These are phyloP conservation scores for Halcyon chelicuti DNA, from an alignment of 2,797 vertebrate genomes.

Conservation along the genomic window DNA sequence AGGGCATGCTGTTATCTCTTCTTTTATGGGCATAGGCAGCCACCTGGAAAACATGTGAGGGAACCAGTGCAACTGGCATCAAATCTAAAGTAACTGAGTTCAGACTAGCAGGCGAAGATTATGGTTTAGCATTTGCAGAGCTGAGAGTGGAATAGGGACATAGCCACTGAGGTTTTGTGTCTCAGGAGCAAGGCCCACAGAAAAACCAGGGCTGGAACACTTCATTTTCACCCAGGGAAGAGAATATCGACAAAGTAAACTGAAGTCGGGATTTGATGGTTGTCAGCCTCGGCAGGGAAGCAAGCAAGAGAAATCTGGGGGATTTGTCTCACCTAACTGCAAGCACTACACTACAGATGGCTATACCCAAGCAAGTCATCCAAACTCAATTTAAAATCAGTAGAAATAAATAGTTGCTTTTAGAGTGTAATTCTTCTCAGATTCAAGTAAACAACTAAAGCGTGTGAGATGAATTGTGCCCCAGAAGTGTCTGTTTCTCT, in stretches of 20 bases:
- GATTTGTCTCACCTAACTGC: not conserved
- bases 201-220: not conserved
- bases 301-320: not conserved
- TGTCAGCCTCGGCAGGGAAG: not conserved
- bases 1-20: not conserved
- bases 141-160: not conserved
- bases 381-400: not conserved
- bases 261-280: not conserved
- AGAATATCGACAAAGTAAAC: not conserved
- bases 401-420: not conserved
- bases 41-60: slow-evolving; percentile 15
- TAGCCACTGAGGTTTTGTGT: not conserved
- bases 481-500: not conserved
- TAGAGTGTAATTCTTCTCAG: not conserved
- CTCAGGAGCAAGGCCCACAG: not conserved
- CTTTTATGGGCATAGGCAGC: not conserved
- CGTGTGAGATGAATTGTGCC: not conserved
- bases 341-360: not conserved
- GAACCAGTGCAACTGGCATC: not conserved
- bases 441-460: not conserved
- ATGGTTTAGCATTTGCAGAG: not conserved
- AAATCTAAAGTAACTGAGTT: not conserved
- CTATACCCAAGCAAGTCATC: not conserved
- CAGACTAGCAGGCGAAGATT: not conserved
- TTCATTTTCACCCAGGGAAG: not conserved